Evolutionary conservation across 2,797 vertebrate genomes (phyloP).

Genomic region (Scomberomorus guttatus): DNA sequence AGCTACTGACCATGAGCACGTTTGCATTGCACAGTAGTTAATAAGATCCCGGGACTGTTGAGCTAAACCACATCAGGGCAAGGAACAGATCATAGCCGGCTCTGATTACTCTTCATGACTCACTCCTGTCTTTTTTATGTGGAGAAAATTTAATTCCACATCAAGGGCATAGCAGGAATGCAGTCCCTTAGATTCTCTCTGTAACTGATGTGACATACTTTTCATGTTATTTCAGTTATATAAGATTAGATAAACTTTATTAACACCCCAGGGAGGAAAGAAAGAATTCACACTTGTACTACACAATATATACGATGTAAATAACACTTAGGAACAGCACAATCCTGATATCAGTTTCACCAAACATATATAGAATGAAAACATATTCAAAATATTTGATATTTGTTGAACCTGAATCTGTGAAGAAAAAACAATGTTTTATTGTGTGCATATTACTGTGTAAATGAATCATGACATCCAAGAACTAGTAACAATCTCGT

Average conservation of each 20-base stretch:
- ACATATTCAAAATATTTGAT: neutral
- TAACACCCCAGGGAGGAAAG: neutral
- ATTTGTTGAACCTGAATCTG: neutral
- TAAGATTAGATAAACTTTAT: slow-evolving; percentile 42
- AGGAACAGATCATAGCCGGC: slow-evolving; percentile 55
- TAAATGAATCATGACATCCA: neutral
- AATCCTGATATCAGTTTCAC: neutral
- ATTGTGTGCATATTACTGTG: neutral
- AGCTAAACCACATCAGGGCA: slow-evolving; percentile 33
- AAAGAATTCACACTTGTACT: neutral
- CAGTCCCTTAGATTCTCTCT: slow-evolving; percentile 31
- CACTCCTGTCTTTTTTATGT: slow-evolving; percentile 48
- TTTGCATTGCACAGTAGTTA: slow-evolving; percentile 40
- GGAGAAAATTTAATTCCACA: slow-evolving; percentile 51
- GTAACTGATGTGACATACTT: slow-evolving; percentile 27
- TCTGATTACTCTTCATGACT: slow-evolving; percentile 66
- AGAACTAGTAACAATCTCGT: slow-evolving; percentile 9
- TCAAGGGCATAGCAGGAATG: slow-evolving; percentile 50
- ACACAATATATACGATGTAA: slow-evolving; percentile 8
- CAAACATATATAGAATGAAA: neutral
- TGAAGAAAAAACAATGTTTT: neutral
- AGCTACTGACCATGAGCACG: slow-evolving; percentile 63
- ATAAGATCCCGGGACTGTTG: slow-evolving; percentile 41
- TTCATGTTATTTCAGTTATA: slow-evolving; percentile 33
- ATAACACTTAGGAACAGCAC: neutral